Base-by-base conservation (phyloP, 2,888 invertebrate genomes). In the Amphipoea oculea region DNA sequence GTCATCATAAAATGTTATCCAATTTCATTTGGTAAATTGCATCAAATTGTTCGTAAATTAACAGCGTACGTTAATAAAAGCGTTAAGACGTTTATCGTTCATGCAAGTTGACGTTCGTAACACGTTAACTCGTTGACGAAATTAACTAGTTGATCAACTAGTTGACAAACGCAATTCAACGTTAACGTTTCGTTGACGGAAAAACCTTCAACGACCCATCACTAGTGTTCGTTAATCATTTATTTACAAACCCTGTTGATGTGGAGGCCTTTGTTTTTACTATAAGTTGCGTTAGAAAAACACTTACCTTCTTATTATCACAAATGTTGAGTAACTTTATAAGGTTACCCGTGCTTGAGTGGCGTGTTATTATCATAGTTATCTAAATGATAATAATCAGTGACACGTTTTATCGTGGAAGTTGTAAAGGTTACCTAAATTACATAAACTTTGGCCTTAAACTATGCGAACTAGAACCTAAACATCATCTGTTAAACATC, bases 221-320 rank as follows among this genome's bases (percentile, higher is more conserved):
- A n/a, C n/a, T n/a, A n/a, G 36, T 69, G 65, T 79, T 84, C 68
- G 81, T 79, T 87, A 73, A 84, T 84, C 63, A 79, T 84, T 75
- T 84, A 60, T 84, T 75, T 60, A 73, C 54, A 20, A n/a, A 14
- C n/a, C 54, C 65, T 72, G 63, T 84, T 69, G 62, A 48, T 54
- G 40, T 62, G n/a, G 29, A 57, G 14, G 48, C 29, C 20, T 73
- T 67, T 78, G 79, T 78, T 78, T 60, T 20, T 54, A 20, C 65
- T 54, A n/a, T 17, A 57, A 29, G 42, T 42, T 29, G 51, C 51
- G 23, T 29, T 73, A 54, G 23, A 62, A 6, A 14, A 67, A 67
- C 23, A 20, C 2, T 20, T 63, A 14, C 29, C 29, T 57, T 79
- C 36, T 17, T 14, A n/a, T 51, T 23, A 60, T 14, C 4, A 23